A percentile compares a stretch with the other conserved stretches of the same genome.
These are phyloP conservation scores for Oxytorus armatus DNA, from an alignment of 2,888 invertebrate genomes.

Conservation along the genomic window DNA sequence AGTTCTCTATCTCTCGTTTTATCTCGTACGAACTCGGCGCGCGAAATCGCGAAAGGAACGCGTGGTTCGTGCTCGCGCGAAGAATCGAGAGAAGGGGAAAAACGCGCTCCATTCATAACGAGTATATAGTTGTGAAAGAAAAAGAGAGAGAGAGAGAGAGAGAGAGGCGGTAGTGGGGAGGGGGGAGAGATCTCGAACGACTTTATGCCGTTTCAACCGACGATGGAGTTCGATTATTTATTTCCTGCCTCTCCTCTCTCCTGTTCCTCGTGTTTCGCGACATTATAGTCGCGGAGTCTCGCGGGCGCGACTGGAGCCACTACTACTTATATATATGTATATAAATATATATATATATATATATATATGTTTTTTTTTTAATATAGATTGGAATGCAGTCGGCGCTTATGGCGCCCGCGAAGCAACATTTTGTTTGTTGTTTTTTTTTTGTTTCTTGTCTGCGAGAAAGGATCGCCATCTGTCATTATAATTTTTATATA, in stretches of 20 bases:
- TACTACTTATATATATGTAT: too few species aligned
- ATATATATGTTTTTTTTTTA: conserved; percentile 17
- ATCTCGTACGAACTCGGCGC: too few species aligned
- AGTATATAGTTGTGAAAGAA: conserved; percentile 43
- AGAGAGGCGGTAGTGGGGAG: background rate
- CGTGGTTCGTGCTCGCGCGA: background rate
- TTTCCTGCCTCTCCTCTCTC: conserved; percentile 37
- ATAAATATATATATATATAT: conserved; percentile 18
- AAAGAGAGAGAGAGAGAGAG: conserved; percentile 25
- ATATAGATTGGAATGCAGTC: conserved; percentile 51
- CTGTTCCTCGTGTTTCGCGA: too few species aligned
- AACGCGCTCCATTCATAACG: conserved; percentile 73
- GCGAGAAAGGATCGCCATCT: conserved; percentile 9
- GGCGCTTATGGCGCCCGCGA: conserved; percentile 54
- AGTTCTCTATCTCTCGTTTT: too few species aligned
- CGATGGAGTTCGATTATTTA: conserved; percentile 49
- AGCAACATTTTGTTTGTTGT: conserved; percentile 38
- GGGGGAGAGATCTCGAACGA: conserved; percentile 20
- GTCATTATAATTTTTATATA: too few species aligned
- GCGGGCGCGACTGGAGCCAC: conserved; percentile 5
- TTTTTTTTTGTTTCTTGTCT: conserved; percentile 5
- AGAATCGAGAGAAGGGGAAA: background rate
- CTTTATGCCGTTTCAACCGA: conserved; percentile 42
- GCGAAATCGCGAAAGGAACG: conserved; percentile 18
- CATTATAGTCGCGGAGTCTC: too few species aligned